Evolutionary conservation across 2,797 vertebrate species (phyloP).

Genomic region (Corythornis leucogaster): DNA sequence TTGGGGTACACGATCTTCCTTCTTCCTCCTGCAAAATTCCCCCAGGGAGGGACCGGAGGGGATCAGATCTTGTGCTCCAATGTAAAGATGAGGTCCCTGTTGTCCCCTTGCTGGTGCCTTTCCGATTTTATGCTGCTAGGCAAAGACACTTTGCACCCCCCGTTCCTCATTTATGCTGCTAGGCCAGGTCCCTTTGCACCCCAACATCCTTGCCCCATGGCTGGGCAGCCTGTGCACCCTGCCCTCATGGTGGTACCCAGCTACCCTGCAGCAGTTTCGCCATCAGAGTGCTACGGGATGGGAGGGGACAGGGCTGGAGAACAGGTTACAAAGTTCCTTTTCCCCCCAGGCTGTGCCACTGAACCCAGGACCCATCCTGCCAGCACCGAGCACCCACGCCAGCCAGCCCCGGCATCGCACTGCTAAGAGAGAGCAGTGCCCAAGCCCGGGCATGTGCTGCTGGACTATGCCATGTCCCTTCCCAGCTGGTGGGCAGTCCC

Average conservation of each 20-base stretch:
- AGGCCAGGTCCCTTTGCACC: not conserved
- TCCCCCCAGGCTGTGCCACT: not conserved
- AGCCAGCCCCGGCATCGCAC: not conserved
- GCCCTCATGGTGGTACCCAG: not conserved
- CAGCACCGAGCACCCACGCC: not conserved
- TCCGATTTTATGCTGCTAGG: not conserved
- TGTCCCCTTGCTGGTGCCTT: not conserved
- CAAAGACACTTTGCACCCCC: not conserved
- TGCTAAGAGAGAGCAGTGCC: conserved; percentile 19
- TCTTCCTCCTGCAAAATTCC: not conserved
- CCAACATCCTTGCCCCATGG: not conserved
- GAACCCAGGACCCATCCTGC: not conserved
- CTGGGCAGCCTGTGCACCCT: not conserved
- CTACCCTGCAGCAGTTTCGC: not conserved
- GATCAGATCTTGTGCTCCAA: not conserved
- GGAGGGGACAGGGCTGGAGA: not conserved
- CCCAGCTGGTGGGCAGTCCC: conserved; percentile 38
- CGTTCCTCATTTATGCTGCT: not conserved
- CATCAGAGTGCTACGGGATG: rapidly evolving
- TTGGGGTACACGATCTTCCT: rapidly evolving
- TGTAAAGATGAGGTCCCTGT: not conserved
- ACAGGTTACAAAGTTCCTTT: not conserved
- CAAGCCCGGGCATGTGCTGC: conserved; percentile 53
- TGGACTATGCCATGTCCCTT: conserved; percentile 51
- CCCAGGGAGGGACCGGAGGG: no score